phyloP scores from a whole-genome alignment of 2,888 invertebrate species.

The Drosophila mayaguana region DNA sequence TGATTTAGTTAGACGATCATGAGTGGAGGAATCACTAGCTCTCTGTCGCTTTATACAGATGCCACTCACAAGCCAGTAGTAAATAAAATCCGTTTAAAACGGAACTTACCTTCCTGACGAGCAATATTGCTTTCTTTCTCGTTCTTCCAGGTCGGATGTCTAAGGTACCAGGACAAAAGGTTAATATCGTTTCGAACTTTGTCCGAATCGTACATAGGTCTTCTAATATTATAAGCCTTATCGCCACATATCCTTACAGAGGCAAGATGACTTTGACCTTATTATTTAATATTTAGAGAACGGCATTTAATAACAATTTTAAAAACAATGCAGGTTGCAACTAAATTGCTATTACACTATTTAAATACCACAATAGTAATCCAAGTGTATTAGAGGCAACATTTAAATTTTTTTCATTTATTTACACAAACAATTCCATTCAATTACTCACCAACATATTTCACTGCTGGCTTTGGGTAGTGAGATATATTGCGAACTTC shows the following conservation, averaged over 20 bases:
- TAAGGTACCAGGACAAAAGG: conserved; percentile 94
- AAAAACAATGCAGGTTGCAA: conserved; percentile 45
- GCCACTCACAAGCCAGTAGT: conserved; percentile 44
- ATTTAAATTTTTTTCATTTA: neutral
- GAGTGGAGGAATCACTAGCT: conserved; percentile 28
- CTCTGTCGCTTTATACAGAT: conserved; percentile 60
- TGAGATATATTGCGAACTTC: conserved; percentile 88
- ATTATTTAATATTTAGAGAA: conserved; percentile 73
- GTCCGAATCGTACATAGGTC: conserved; percentile 89
- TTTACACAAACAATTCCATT: neutral
- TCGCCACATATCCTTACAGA: conserved; percentile 94
- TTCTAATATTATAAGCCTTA: conserved; percentile 91
- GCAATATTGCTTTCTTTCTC: conserved; percentile 64
- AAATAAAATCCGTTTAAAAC: conserved; percentile 10
- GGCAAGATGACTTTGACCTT: conserved; percentile 93
- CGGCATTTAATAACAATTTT: conserved; percentile 59
- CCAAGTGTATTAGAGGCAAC: conserved; percentile 15
- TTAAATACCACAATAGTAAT: conserved; percentile 10
- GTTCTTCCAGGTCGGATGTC: conserved; percentile 88
- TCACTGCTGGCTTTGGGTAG: conserved; percentile 89
- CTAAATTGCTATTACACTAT: conserved; percentile 36
- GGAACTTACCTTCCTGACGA: conserved; percentile 79
- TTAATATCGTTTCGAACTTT: conserved; percentile 94
- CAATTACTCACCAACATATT: conserved; percentile 88
- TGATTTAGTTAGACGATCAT: conserved; percentile 32